Base-by-base conservation (phyloP, 2,888 invertebrate species). In the Dynastes maya region DNA sequence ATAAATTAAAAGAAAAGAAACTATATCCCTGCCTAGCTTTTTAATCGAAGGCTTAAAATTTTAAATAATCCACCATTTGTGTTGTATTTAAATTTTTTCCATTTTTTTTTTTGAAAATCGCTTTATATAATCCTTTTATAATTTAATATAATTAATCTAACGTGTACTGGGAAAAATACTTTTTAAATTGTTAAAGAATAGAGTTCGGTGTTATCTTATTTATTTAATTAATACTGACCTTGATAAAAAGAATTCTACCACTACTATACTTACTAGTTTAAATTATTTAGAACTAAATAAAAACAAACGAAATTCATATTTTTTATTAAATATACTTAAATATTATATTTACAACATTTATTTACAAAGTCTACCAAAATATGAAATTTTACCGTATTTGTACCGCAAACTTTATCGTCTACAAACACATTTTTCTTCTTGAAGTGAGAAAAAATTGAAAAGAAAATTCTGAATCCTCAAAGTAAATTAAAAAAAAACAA, bases 311-410 rank as follows among this genome's bases (percentile, higher is more conserved):
- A 68, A 68, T 67, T 55, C 72, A 68, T 55, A 65, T 72, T 68
- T 64, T 78, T 78, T 72, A 78, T 78, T 78, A 78, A 78, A 79
- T 79, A 79, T 76, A 70, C 76, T 76, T 78, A 70, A 76, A 76
- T 76, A 79, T 68, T 65, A 75, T 75, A 78, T 75, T 49, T 78
- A 78, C 74, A 78, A 74, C 74, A 75, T 67, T 45, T 78, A 78
- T 78, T 55, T 78, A 78, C 70, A 78, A 55, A 58, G 58, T 75
- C 58, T 75, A 78, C 74, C 68, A 68, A 64, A 63, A 70, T 71
- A 72, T 63, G 65, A 78, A 78, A 71, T 68, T 70, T 78, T 75
- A 78, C 61, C 74, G 71, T 75, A 75, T 76, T 75, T 78, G 76
- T 78, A 78, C 78, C 74, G 64, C 49, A 49, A 11, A 55, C 55